Conservation (phyloP, 2,888 invertebrate species). For the Cryptosula pallasiana region DNA sequence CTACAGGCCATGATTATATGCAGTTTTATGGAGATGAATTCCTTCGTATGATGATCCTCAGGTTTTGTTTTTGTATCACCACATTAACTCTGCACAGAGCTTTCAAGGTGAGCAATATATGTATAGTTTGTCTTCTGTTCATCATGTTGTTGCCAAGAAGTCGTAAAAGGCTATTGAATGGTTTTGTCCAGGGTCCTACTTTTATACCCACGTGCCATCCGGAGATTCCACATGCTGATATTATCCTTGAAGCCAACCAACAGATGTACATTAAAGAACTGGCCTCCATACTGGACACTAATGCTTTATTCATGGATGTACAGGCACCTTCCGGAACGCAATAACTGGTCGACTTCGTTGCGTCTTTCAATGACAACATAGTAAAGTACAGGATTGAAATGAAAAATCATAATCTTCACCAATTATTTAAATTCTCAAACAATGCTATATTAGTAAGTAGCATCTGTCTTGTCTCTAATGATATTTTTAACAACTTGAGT, state of each 20-base stretch:
- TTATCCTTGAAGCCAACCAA: slow-evolving; percentile 76
- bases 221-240: slow-evolving; percentile 76
- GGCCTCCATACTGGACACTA: slow-evolving; percentile 76
- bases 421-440: too few species aligned
- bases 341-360: too few species aligned
- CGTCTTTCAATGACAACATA: too few species aligned
- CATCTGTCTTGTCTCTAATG: too few species aligned
- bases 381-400: too few species aligned
- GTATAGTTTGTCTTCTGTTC: too few species aligned
- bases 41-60: slow-evolving; percentile 75
- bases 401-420: too few species aligned
- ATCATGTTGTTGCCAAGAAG: too few species aligned
- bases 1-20: slow-evolving; percentile 58
- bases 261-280: slow-evolving; percentile 69
- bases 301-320: slow-evolving; percentile 64
- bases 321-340: too few species aligned
- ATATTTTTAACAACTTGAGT: too few species aligned
- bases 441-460: too few species aligned
- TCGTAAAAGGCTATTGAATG: too few species aligned
- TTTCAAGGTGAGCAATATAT: slow-evolving; percentile 57
- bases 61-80: slow-evolving; percentile 90
- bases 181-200: slow-evolving; percentile 71
- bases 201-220: slow-evolving; percentile 82
- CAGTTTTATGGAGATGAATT: slow-evolving; percentile 94
- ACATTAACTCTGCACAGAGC: slow-evolving; percentile 81